These are phyloP conservation scores for Nothoprocta pentlandii DNA, from an alignment of 2,113 vertebrate genomes.

Conservation along the genomic window DNA sequence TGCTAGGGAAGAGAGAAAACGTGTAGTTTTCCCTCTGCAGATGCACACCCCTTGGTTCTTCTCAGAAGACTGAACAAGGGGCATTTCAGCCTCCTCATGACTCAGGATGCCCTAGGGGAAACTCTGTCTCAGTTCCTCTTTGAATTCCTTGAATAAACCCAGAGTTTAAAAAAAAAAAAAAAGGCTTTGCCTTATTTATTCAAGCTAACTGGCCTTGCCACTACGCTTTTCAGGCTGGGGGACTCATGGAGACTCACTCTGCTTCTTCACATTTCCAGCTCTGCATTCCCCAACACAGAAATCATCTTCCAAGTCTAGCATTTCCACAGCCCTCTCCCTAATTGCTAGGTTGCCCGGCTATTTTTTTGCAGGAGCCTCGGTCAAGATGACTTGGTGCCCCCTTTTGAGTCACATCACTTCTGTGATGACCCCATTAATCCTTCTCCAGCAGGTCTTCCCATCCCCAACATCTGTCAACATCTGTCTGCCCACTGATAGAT, in stretches of 20 bases:
- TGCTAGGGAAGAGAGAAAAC: not conserved
- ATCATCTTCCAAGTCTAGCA: too few relatives aligned
- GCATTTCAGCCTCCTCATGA: not conserved
- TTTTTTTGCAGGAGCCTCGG: not conserved
- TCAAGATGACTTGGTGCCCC: too few relatives aligned
- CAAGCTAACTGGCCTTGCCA: fast-evolving
- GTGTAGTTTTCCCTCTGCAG: not conserved
- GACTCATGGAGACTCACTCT: not conserved
- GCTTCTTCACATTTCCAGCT: not conserved
- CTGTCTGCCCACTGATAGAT: too few relatives aligned
- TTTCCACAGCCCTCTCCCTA: not conserved
- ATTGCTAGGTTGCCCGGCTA: not conserved
- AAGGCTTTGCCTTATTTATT: not conserved
- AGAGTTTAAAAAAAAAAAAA: not conserved
- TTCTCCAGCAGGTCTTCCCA: too few relatives aligned
- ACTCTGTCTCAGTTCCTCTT: not conserved
- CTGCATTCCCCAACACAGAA: fast-evolving
- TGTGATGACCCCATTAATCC: too few relatives aligned
- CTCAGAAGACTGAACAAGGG: not conserved
- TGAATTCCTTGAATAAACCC: not conserved
- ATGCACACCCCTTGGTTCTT: not conserved
- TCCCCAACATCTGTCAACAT: too few relatives aligned
- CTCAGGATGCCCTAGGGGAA: not conserved
- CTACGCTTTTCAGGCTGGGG: fast-evolving
- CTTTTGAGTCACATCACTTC: too few relatives aligned